Conservation (phyloP, 2,888 invertebrate species). For the Amphimallon solstitiale region DNA sequence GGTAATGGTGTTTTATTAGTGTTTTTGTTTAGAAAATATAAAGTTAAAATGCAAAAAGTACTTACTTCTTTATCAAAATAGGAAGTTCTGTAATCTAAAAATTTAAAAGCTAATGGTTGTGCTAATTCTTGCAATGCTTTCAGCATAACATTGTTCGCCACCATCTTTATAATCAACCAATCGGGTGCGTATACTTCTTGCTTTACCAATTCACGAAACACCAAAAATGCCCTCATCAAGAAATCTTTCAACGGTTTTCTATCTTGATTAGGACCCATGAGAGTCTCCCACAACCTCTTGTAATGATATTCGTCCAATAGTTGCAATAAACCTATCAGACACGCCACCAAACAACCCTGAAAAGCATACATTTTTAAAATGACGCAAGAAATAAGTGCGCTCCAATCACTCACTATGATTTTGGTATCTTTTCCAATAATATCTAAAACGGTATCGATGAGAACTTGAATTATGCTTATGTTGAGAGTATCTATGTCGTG, state of each 20-base stretch:
- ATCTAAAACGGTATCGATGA: slow-evolving; percentile 86
- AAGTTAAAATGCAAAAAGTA: too few relatives aligned
- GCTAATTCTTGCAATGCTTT: slow-evolving; percentile 89
- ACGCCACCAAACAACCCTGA: slow-evolving; percentile 87
- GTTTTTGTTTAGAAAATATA: too few relatives aligned
- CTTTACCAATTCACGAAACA: slow-evolving; percentile 82
- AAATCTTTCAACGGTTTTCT: slow-evolving; percentile 87
- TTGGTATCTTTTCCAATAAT: slow-evolving; percentile 76
- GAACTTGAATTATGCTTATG: slow-evolving; percentile 81
- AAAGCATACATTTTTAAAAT: slow-evolving; percentile 44
- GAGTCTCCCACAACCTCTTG: slow-evolving; percentile 84
- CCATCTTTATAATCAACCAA: slow-evolving; percentile 91
- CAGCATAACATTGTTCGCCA: slow-evolving; percentile 86
- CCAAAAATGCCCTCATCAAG: slow-evolving; percentile 81
- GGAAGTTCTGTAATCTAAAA: slow-evolving; percentile 75
- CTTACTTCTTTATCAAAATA: slow-evolving; percentile 81
- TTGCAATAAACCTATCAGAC: slow-evolving; percentile 85
- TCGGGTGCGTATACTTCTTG: slow-evolving; percentile 86
- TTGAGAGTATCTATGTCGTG: slow-evolving; percentile 87
- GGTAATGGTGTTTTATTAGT: too few relatives aligned
- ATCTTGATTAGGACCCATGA: slow-evolving; percentile 75
- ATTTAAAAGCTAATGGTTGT: slow-evolving; percentile 85
- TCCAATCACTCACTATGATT: slow-evolving; percentile 49
- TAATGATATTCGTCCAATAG: slow-evolving; percentile 90
- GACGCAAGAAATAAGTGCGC: neutral